phyloP scores from a whole-genome alignment of 2,797 vertebrate genomes.

The Ispidina lecontei region DNA sequence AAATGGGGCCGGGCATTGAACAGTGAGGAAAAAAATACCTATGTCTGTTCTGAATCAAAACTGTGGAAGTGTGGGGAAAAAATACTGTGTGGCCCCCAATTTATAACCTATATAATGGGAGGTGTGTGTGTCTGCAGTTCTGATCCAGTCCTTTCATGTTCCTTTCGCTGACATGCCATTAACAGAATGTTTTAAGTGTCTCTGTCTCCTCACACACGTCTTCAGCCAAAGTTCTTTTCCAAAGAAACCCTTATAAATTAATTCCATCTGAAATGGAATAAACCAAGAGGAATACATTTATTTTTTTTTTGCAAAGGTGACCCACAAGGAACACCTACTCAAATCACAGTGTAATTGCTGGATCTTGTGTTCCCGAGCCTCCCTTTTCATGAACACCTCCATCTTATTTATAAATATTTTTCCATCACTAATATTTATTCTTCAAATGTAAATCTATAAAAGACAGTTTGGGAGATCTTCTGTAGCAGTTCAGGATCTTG shows the following conservation, averaged over 20 bases:
- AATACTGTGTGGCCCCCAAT: not conserved
- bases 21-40: not conserved
- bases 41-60: not conserved
- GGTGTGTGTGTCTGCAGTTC: not conserved
- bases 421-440: not conserved
- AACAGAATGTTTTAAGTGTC: not conserved
- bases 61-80: not conserved
- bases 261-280: not conserved
- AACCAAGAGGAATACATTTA: not conserved
- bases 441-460: not conserved
- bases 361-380: not conserved
- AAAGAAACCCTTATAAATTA: not conserved
- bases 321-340: not conserved
- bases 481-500: not conserved
- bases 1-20: not conserved
- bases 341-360: not conserved
- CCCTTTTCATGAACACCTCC: not conserved
- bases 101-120: not conserved
- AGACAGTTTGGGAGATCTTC: not conserved
- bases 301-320: not conserved
- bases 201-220: not conserved
- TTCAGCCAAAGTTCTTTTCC: not conserved
- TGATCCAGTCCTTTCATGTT: not conserved
- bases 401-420: not conserved
- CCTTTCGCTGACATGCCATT: not conserved